Base-by-base conservation (phyloP, 1,140 invertebrate genomes). In the Latrodectus geometricus region DNA sequence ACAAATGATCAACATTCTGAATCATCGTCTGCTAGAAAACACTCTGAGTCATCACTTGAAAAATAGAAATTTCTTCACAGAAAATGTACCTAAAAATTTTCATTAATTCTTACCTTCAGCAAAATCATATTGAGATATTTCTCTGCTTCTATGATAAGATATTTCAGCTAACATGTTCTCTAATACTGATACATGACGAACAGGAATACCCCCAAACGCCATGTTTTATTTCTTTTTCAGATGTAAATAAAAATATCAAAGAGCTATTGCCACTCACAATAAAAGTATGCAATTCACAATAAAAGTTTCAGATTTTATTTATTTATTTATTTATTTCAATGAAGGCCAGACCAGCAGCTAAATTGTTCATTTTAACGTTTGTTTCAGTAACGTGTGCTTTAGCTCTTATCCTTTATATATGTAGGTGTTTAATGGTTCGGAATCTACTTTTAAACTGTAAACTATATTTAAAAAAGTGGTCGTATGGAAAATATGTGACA, bases 91-190 rank as follows among this genome's bases (percentile, higher is more conserved):
- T 35, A 48, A 48, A 50, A 73, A 61, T n/a, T 65, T 74, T 20
- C 48, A 75, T 92, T 15, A 66, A 56, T 65, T 69, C 9, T 91
- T 91, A 96, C 95, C 95, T 92, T 96, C 95, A 91, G 96, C 96
- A 86, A 96, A 92, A 14, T 61, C 54, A 88, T 96, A 92, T 91
- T 96, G 96, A 68, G 96, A 92, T 93, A 96, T 96, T 91, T 97
- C 96, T 91, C 97, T 96, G 8, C 95, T 96, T 76, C 96, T 93
- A 90, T 97, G 96, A 90, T 97, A 97, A 90, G 96, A 96, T 86
- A 97, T 97, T 91, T 97, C 96, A 89, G 97, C 95, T 21, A 97
- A 92, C 35, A 97, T 92, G 89, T 96, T 95, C 90, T 97, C 95
- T 87, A 97, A 90, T 90, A 95, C 93, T 74, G 66, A 79, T 7